phyloP scores from a whole-genome alignment of 2,113 vertebrate genomes.

The Lichenostomus cassidix region DNA sequence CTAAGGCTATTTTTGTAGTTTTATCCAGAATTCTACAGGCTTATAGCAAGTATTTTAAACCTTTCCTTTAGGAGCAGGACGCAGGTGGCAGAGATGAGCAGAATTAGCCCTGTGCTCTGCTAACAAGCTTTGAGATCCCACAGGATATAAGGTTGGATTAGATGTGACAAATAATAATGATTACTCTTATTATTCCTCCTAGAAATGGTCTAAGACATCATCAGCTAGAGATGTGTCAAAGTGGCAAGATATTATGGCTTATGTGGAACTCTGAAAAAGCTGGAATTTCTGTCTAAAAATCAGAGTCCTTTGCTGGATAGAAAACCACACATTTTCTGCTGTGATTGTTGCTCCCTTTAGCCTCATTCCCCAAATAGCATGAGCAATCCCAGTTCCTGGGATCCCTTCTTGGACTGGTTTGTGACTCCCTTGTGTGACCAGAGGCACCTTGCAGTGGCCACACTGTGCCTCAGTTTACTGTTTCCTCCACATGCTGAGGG shows the following conservation, averaged over 20 bases:
- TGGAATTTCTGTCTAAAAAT: neutral
- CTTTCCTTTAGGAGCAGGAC: neutral
- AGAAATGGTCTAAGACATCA: neutral
- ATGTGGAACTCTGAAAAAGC: neutral
- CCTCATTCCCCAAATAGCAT: rapidly evolving
- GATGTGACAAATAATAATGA: conserved; percentile 46
- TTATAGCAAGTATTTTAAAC: neutral
- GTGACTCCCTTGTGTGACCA: neutral
- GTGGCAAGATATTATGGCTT: neutral
- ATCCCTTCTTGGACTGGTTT: neutral
- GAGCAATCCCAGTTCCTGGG: rapidly evolving
- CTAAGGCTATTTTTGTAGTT: neutral
- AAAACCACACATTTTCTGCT: neutral
- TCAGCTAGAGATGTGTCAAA: neutral
- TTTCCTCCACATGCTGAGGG: neutral
- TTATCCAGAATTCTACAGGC: neutral
- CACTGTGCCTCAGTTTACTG: neutral
- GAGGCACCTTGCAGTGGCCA: neutral
- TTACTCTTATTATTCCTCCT: conserved; percentile 25
- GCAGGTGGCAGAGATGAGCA: conserved; percentile 9
- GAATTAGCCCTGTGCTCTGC: conserved; percentile 33
- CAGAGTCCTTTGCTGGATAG: neutral
- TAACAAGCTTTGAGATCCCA: conserved; percentile 38
- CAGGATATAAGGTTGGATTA: conserved; percentile 11
- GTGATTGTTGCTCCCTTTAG: neutral